phyloP scores from a whole-genome alignment of 2,113 vertebrate species.

The Piaya cayana region DNA sequence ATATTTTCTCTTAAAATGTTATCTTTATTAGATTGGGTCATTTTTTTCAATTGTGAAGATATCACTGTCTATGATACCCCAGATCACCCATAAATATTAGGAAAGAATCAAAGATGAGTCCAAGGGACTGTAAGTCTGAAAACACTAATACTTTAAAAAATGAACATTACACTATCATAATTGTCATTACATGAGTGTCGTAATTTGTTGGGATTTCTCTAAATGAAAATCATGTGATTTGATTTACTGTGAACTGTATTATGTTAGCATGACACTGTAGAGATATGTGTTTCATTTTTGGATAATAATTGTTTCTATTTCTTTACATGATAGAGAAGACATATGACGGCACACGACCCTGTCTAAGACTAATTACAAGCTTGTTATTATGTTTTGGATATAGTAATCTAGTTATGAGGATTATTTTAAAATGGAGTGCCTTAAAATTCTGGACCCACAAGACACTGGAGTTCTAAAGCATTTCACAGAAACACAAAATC shows the following conservation, averaged over 20 bases:
- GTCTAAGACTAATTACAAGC: background rate
- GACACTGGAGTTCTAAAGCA: background rate
- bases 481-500: background rate
- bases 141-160: background rate
- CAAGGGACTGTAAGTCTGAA: background rate
- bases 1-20: background rate
- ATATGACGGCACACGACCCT: background rate
- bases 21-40: background rate
- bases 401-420: background rate
- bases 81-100: background rate
- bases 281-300: background rate
- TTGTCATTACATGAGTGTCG: background rate
- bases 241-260: background rate
- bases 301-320: background rate
- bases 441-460: background rate
- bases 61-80: background rate
- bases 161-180: background rate
- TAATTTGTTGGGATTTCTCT: background rate
- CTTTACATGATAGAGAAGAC: no score
- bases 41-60: background rate
- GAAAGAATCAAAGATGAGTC: background rate
- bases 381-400: background rate
- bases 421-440: background rate
- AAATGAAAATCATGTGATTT: background rate
- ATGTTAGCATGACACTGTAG: background rate